Conservation (phyloP, 2,888 invertebrate genomes). For the Brachyptera risi region DNA sequence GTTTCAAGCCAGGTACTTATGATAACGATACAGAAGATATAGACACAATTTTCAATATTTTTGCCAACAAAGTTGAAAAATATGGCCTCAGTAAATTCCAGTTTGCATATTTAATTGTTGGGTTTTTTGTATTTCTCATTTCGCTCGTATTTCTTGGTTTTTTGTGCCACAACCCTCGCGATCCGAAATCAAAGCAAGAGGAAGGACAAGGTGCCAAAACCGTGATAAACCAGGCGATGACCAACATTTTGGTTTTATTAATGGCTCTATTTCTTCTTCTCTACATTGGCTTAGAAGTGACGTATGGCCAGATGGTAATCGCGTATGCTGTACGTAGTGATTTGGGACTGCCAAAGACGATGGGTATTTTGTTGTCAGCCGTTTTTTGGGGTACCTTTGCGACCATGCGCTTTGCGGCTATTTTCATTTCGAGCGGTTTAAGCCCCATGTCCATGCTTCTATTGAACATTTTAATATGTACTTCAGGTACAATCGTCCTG, state of each 20-base stretch:
- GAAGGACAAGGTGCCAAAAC: constrained; percentile 31
- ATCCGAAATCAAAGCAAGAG: constrained; percentile 36
- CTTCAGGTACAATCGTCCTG: constrained; percentile 41
- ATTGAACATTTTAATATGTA: constrained; percentile 40
- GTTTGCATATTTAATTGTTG: constrained; percentile 44
- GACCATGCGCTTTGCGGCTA: constrained; percentile 43
- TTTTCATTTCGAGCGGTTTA: constrained; percentile 43
- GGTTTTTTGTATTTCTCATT: constrained; percentile 40
- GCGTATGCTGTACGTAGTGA: constrained; percentile 42
- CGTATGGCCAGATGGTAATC: constrained; percentile 46
- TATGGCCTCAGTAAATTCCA: constrained; percentile 38
- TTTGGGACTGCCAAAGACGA: constrained; percentile 39
- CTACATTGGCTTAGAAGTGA: constrained; percentile 46
- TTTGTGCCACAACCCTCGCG: constrained; percentile 40
- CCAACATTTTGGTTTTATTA: constrained; percentile 39
- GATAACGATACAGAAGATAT: constrained; percentile 35
- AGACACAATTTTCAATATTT: constrained; percentile 30
- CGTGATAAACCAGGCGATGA: constrained; percentile 34
- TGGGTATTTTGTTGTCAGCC: constrained; percentile 43
- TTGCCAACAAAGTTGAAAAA: constrained; percentile 34
- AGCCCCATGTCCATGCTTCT: constrained; percentile 43
- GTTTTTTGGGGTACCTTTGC: constrained; percentile 47
- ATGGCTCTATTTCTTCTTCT: constrained; percentile 44
- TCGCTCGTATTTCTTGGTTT: constrained; percentile 41
- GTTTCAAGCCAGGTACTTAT: constrained; percentile 34